Conservation (phyloP, 2,797 vertebrate species). For the Neoniphon sammara region DNA sequence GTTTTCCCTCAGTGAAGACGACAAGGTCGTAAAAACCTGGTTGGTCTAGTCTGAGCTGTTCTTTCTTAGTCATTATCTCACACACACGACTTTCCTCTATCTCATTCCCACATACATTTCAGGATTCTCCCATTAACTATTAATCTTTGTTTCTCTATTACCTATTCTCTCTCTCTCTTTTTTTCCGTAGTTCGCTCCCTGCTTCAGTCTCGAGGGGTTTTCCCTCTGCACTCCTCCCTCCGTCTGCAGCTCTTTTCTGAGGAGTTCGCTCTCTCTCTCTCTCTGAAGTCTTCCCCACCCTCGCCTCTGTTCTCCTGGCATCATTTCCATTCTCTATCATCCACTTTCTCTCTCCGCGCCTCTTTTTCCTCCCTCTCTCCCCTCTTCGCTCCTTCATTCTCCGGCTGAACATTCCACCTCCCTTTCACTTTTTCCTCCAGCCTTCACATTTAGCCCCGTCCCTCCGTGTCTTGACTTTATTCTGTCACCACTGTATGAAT, state of each 20-base stretch:
- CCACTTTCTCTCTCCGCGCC: conserved; percentile 14
- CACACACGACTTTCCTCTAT: conserved; percentile 5
- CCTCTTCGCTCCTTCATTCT: conserved; percentile 10
- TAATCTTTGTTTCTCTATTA: conserved; percentile 61
- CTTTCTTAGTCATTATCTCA: conserved; percentile 7
- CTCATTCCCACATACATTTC: conserved; percentile 55
- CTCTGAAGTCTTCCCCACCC: conserved; percentile 63
- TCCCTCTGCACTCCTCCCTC: conserved; percentile 53
- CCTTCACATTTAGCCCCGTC: conserved; percentile 6
- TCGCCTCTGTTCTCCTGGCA: conserved; percentile 46
- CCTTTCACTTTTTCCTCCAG: not conserved
- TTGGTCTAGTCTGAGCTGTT: conserved; percentile 43
- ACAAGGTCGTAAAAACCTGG: conserved; percentile 55
- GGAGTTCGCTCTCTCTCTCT: conserved; percentile 63
- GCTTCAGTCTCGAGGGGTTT: conserved; percentile 54
- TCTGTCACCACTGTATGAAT: conserved; percentile 1
- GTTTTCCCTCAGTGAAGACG: conserved; percentile 46
- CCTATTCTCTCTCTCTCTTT: conserved; percentile 18
- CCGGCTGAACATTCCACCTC: conserved; percentile 8
- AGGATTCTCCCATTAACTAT: conserved; percentile 69
- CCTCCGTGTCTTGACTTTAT: conserved; percentile 8
- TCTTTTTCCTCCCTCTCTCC: conserved; percentile 12
- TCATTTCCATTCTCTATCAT: conserved; percentile 37
- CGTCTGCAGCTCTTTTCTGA: conserved; percentile 51
- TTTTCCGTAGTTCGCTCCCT: conserved; percentile 19